Base-by-base conservation (phyloP, 2,113 vertebrate genomes). In the Riparia riparia region DNA sequence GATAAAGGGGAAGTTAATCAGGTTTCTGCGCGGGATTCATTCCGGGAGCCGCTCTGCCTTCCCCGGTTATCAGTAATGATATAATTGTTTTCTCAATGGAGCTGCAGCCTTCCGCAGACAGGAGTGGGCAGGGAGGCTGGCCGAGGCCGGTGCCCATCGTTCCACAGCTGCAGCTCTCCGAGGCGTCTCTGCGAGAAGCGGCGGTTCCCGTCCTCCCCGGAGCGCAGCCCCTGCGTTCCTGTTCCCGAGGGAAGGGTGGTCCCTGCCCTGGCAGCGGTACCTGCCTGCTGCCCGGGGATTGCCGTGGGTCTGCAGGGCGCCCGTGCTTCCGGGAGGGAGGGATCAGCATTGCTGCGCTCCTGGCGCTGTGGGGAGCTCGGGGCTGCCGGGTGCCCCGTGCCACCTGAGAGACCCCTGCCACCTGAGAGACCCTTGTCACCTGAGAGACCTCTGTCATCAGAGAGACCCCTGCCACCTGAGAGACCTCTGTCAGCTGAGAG, bases 71-170 rank as follows among this genome's bases (percentile, higher is more conserved):
- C 78, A 31, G 61, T 37, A 68, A 82, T 28, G 93, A 66, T 44
- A 14, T 5, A 88, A 95, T 89, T 85, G 72, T 91, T 71, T 45
- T 25, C 92, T 95, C 80, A 24, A 2, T 74, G 53, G 63, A 88
- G 54, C 90, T 42, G 86, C 71, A 42, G 21, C 4, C 15, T 29
- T 49, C 14, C 54, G 32, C 17, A 47, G 83, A 76, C 61, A 56
- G 58, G 26, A 45, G 53, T 0, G 81, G 81, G 76, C 51, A 6
- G 1, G 10, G 64, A 39, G 83, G 16, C 39, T 53, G 77, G 72
- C 2, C 14, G 21, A 14, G 39, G 61, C 57, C 13, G 31, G 45
- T 34, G 78, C 65, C 21, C 49, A 3, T 29, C 12, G 78, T 66
- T 65, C 39, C 57, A 4, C 91, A 88, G 86, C 82, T 81, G 74